phyloP scores from a whole-genome alignment of 92 coral and sea anemone species.

The Porites divaricata region DNA sequence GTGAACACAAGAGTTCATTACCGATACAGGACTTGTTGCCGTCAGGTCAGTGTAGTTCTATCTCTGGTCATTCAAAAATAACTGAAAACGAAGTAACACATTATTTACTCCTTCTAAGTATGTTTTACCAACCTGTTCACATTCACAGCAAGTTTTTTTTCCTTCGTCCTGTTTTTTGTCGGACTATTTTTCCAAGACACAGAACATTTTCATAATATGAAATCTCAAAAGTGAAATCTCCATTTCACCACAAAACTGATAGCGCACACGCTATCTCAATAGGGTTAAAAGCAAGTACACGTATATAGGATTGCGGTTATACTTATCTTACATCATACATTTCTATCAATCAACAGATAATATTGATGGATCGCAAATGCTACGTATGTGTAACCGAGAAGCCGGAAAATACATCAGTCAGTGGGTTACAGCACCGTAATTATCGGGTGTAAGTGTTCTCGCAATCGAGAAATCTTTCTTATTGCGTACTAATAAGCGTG shows the following conservation, averaged over 20 bases:
- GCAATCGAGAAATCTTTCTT: background rate
- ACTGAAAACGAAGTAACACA: no score
- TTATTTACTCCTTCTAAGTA: background rate
- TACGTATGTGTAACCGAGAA: background rate
- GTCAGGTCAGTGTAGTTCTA: background rate
- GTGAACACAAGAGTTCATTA: no score
- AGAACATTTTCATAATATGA: slow-evolving; percentile 20
- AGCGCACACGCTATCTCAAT: slow-evolving; percentile 1
- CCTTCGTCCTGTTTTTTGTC: background rate
- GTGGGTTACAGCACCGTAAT: background rate
- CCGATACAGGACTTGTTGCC: no score
- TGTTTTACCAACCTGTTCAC: background rate
- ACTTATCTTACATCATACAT: background rate
- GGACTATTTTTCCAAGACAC: slow-evolving; percentile 2
- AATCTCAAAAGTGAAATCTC: background rate
- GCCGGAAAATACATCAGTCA: slow-evolving; percentile 24
- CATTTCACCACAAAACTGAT: slow-evolving; percentile 10
- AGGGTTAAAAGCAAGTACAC: background rate
- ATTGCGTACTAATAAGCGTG: background rate
- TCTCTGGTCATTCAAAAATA: background rate
- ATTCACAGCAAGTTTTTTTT: background rate
- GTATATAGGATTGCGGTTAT: slow-evolving; percentile 1
- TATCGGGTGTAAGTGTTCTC: background rate
- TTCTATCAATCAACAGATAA: slow-evolving; percentile 8
- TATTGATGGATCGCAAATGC: slow-evolving; percentile 3